These are phyloP conservation scores for Eubucco bourcierii DNA, from an alignment of 2,113 vertebrate genomes.

Conservation along the genomic window DNA sequence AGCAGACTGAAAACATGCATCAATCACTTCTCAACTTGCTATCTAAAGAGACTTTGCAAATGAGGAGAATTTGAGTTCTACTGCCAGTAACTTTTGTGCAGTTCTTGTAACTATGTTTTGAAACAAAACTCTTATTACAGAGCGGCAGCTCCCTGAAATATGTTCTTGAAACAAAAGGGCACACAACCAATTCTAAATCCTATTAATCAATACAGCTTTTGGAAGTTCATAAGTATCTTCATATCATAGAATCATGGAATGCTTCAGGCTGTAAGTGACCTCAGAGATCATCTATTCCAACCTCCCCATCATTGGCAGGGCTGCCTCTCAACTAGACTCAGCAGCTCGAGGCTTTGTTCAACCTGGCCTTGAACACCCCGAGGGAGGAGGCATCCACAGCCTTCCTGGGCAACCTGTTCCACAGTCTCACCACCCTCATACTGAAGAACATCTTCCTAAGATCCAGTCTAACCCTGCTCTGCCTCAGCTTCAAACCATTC, in stretches of 20 bases:
- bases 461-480: too few relatives aligned
- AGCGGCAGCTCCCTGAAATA: not conserved
- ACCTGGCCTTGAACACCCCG: too few relatives aligned
- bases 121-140: not conserved
- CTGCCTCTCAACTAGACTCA: too few relatives aligned
- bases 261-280: too few relatives aligned
- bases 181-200: not conserved
- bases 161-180: not conserved
- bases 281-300: too few relatives aligned
- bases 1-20: slow-evolving; percentile 5
- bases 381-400: too few relatives aligned
- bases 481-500: too few relatives aligned
- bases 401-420: too few relatives aligned
- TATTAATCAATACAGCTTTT: not conserved
- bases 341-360: too few relatives aligned
- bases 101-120: not conserved
- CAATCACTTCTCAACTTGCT: not conserved
- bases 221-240: not conserved
- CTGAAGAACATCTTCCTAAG: too few relatives aligned
- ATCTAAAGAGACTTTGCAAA: not conserved
- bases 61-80: not conserved
- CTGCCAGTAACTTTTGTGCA: not conserved
- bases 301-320: too few relatives aligned
- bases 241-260: not conserved
- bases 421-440: too few relatives aligned